phyloP scores from a whole-genome alignment of 1,140 invertebrate genomes.

The Leucophenga varia region DNA sequence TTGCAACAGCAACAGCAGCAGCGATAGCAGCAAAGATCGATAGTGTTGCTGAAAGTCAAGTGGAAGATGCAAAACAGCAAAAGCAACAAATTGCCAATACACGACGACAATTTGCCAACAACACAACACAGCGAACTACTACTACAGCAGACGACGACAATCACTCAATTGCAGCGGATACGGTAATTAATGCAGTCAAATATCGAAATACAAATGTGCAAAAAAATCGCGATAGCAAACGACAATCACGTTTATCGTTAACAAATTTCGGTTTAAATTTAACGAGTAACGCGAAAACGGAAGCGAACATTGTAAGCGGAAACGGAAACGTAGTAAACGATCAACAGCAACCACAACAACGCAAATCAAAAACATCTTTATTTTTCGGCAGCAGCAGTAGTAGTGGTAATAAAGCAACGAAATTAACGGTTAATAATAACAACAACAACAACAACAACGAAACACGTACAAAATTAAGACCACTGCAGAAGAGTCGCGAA shows the following conservation, averaged over 20 bases:
- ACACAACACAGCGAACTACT: not conserved
- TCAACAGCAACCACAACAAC: not conserved
- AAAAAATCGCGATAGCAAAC: no score
- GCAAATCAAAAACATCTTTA: not conserved
- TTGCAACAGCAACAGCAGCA: constrained; percentile 11
- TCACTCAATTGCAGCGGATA: constrained; percentile 1
- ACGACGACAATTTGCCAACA: constrained; percentile 11
- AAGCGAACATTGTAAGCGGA: no score
- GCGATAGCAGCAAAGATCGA: constrained; percentile 2
- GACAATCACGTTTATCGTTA: no score
- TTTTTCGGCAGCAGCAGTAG: not conserved
- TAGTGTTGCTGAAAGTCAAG: not conserved
- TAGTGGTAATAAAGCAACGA: not conserved
- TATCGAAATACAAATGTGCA: no score
- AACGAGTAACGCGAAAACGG: not conserved
- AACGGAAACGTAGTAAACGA: constrained; percentile 20
- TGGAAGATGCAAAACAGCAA: not conserved
- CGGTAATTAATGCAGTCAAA: constrained; percentile 1
- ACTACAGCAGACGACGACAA: not conserved
- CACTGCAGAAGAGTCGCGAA: constrained; percentile 45
- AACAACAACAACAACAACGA: not conserved
- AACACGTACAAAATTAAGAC: constrained; percentile 2
- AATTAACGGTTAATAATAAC: not conserved
- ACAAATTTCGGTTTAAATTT: no score
- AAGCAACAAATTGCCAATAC: constrained; percentile 19